Evolutionary conservation across 2,797 vertebrate species (phyloP).

Genomic region (Sebastiscus albofasciatus): DNA sequence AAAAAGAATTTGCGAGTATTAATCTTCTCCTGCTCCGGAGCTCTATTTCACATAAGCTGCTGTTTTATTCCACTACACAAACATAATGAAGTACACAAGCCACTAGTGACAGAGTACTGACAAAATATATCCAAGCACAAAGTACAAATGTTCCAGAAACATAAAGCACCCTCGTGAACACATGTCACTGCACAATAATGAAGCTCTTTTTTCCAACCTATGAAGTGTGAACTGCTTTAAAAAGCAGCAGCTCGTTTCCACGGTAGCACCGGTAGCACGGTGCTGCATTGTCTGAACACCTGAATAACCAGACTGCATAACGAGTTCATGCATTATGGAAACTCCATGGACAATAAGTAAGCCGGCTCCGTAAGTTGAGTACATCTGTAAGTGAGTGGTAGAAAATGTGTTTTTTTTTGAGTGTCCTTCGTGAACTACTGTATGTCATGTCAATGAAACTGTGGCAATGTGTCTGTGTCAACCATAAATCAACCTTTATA

Average conservation of each 20-base stretch:
- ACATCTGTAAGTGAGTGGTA: neutral
- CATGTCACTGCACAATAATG: conserved; percentile 2
- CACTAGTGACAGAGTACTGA: neutral
- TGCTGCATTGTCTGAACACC: neutral
- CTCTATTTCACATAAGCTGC: conserved; percentile 16
- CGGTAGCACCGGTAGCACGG: neutral
- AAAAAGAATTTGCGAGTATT: conserved; percentile 13
- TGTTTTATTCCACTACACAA: conserved; percentile 18
- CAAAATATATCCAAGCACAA: neutral
- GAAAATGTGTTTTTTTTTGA: neutral
- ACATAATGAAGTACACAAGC: conserved; percentile 2
- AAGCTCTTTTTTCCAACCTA: neutral
- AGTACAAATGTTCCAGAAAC: conserved; percentile 3
- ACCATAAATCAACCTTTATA: neutral
- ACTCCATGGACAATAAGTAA: neutral
- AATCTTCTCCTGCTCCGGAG: conserved; percentile 16
- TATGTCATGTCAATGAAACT: neutral
- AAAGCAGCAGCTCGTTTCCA: neutral
- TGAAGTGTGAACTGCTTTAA: neutral
- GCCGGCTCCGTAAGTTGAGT: neutral
- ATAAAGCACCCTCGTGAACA: neutral
- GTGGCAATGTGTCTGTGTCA: neutral
- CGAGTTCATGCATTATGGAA: neutral
- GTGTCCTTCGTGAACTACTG: neutral
- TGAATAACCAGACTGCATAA: neutral